These are phyloP conservation scores for Nannoperca obscura DNA, from an alignment of 2,797 vertebrate genomes.

Conservation along the genomic window DNA sequence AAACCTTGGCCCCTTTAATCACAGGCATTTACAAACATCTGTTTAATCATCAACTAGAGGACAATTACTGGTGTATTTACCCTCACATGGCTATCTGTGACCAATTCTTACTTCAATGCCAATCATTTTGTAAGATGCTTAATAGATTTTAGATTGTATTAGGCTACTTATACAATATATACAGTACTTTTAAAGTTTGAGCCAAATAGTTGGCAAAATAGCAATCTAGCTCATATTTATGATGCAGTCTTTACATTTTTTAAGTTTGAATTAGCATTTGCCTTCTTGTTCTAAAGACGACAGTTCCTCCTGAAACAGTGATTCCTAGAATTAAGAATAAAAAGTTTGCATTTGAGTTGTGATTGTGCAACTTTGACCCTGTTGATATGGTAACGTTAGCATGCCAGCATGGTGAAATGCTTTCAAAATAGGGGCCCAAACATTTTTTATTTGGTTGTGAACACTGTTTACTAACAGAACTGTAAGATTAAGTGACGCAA, in stretches of 20 bases:
- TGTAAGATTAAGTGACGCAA: background rate
- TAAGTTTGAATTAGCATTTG: background rate
- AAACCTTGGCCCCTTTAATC: slow-evolving; percentile 61
- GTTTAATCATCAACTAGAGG: slow-evolving; percentile 67
- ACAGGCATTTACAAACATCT: slow-evolving; percentile 20
- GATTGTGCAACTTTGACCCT: background rate
- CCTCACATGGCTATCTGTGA: slow-evolving; percentile 17
- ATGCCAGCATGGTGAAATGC: background rate
- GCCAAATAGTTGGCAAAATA: background rate
- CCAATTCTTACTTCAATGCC: background rate
- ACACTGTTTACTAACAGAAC: background rate
- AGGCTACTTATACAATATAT: no score
- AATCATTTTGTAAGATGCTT: background rate
- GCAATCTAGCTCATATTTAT: background rate
- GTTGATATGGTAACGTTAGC: background rate
- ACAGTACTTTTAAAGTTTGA: background rate
- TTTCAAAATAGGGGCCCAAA: background rate
- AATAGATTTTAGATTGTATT: background rate
- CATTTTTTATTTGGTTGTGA: background rate
- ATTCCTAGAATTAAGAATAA: background rate
- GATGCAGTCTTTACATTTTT: background rate
- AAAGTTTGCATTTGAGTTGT: background rate
- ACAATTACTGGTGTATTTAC: background rate
- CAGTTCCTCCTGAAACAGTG: background rate
- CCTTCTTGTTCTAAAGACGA: background rate